A percentile compares a stretch with the other conserved stretches of the same genome.
phyloP scores from a whole-genome alignment of 92 coral and sea anemone species.

The Nematostella vectensis region DNA sequence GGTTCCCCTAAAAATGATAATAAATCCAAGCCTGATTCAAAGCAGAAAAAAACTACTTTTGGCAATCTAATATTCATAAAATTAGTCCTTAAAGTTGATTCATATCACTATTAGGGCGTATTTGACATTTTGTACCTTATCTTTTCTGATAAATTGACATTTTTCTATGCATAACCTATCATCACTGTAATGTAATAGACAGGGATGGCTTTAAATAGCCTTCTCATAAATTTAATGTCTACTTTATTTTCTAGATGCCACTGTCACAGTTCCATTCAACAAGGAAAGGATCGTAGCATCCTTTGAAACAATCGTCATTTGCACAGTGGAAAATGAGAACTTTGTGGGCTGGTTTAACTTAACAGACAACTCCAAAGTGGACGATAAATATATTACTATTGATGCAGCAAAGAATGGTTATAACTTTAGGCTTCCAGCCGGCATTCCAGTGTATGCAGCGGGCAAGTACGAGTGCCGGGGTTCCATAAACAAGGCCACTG shows the following conservation, averaged over 20 bases:
- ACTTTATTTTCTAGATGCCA: constrained; percentile 10
- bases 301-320: neutral
- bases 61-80: too few relatives aligned
- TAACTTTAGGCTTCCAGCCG: neutral
- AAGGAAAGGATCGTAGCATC: neutral
- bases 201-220: too few relatives aligned
- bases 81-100: too few relatives aligned
- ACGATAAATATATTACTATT: neutral
- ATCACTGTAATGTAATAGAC: too few relatives aligned
- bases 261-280: constrained; percentile 2
- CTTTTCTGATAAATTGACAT: too few relatives aligned
- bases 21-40: too few relatives aligned
- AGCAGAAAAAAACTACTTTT: too few relatives aligned
- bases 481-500: neutral
- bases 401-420: neutral
- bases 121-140: too few relatives aligned
- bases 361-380: neutral
- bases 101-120: too few relatives aligned
- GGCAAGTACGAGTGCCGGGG: constrained; percentile 10
- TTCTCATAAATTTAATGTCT: too few relatives aligned
- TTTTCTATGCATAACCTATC: too few relatives aligned
- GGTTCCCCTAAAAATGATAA: too few relatives aligned
- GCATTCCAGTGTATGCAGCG: neutral
- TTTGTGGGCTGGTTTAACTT: constrained; percentile 7
- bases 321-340: neutral